Percentiles rank a stretch among this genome's conserved stretches.
Evolutionary conservation across 2,888 invertebrate genomes (phyloP).

Genomic region (Quadroppia sp.): DNA sequence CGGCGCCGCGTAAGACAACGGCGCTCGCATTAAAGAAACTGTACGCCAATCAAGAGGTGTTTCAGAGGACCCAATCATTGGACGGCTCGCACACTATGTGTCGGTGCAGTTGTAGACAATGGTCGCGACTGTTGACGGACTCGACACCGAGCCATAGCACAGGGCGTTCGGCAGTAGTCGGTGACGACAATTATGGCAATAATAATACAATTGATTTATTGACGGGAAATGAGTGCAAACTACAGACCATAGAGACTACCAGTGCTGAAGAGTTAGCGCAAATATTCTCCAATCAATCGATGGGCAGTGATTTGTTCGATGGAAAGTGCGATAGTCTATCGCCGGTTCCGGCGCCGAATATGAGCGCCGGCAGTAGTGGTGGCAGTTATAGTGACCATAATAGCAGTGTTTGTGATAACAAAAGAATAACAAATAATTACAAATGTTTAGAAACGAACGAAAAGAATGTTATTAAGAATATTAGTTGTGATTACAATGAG

Average conservation of each 20-base stretch:
- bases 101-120: constrained; percentile 35
- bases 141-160: constrained; percentile 5
- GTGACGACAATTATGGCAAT: background rate
- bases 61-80: constrained; percentile 39
- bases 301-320: constrained; percentile 26
- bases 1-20: constrained; percentile 1
- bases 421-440: background rate
- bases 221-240: constrained; percentile 32
- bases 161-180: background rate
- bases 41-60: constrained; percentile 12
- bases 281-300: constrained; percentile 29
- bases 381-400: background rate
- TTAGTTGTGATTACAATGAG: background rate
- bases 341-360: background rate
- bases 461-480: background rate
- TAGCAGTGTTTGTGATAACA: background rate
- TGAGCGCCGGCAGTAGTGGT: constrained; percentile 28
- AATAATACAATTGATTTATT: constrained; percentile 31
- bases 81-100: constrained; percentile 30
- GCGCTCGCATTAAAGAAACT: background rate
- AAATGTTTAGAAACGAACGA: background rate
- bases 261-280: constrained; percentile 14
- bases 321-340: constrained; percentile 10
- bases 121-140: constrained; percentile 3
- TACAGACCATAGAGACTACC: background rate